These are phyloP conservation scores for Motacilla alba DNA, from an alignment of 2,113 vertebrate species.

Conservation along the genomic window DNA sequence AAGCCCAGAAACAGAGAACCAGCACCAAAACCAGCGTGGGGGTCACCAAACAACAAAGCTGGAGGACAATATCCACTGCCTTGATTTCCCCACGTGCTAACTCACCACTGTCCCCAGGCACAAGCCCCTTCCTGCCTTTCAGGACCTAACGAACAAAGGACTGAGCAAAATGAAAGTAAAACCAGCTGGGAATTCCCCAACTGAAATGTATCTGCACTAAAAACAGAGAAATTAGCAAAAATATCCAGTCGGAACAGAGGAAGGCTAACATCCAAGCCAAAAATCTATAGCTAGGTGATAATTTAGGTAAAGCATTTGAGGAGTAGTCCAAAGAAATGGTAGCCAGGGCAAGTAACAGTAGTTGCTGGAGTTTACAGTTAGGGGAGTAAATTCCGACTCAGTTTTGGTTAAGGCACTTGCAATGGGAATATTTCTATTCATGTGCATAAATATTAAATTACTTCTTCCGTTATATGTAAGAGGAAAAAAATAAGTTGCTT, in stretches of 20 bases:
- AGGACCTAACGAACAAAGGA: fast-evolving
- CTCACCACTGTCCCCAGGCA: fast-evolving
- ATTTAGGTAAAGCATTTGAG: neutral
- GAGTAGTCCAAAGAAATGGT: neutral
- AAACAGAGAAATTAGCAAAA: neutral
- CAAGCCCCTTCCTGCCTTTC: fast-evolving
- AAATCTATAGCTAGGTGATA: neutral
- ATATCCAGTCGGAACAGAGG: neutral
- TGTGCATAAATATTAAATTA: neutral
- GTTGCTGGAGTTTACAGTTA: neutral
- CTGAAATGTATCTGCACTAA: neutral
- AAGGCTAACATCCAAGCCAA: neutral
- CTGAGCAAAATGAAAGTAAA: conserved; percentile 27
- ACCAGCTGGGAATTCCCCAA: neutral
- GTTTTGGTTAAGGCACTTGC: neutral
- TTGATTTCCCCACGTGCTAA: neutral
- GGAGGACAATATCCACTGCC: neutral
- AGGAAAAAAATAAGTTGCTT: neutral
- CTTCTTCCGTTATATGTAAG: neutral
- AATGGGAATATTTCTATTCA: neutral
- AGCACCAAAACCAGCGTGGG: neutral
- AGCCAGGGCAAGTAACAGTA: fast-evolving
- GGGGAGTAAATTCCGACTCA: neutral
- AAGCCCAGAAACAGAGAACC: neutral
- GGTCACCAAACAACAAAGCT: neutral